A percentile compares a stretch with the other conserved stretches of the same genome.
Conservation (phyloP, 2,797 vertebrate species). For the Cichlasoma orientale region DNA sequence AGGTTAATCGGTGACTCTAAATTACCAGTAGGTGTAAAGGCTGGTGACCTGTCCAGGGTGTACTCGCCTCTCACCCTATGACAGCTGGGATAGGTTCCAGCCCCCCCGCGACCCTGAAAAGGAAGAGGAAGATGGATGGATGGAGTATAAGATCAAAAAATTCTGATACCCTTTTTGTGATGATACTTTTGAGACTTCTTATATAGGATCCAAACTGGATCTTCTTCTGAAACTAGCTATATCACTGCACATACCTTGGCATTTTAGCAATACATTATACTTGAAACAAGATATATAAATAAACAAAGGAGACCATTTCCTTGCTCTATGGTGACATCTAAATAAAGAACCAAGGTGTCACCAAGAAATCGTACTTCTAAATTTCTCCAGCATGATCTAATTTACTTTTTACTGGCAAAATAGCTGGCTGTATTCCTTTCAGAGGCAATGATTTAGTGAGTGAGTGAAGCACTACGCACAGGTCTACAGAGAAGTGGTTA, state of each 20-base stretch:
- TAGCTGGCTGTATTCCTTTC: neutral
- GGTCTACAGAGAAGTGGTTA: neutral
- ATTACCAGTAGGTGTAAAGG: too few relatives aligned
- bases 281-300: neutral
- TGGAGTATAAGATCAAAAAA: neutral
- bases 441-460: neutral
- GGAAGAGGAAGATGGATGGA: too few relatives aligned
- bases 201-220: neutral
- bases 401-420: neutral
- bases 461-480: neutral
- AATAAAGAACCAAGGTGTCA: neutral
- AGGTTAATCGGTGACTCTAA: too few relatives aligned
- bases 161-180: neutral
- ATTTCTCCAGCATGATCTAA: neutral
- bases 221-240: neutral
- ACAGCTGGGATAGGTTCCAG: too few relatives aligned
- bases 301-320: neutral
- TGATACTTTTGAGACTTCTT: too few relatives aligned
- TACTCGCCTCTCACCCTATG: too few relatives aligned
- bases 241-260: neutral
- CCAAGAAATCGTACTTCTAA: neutral
- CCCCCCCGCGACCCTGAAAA: too few relatives aligned
- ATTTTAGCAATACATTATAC: neutral
- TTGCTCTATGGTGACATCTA: neutral
- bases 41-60: too few relatives aligned